Evolutionary conservation across 2,113 vertebrate species (phyloP).

Genomic region (Mesitornis unicolor): DNA sequence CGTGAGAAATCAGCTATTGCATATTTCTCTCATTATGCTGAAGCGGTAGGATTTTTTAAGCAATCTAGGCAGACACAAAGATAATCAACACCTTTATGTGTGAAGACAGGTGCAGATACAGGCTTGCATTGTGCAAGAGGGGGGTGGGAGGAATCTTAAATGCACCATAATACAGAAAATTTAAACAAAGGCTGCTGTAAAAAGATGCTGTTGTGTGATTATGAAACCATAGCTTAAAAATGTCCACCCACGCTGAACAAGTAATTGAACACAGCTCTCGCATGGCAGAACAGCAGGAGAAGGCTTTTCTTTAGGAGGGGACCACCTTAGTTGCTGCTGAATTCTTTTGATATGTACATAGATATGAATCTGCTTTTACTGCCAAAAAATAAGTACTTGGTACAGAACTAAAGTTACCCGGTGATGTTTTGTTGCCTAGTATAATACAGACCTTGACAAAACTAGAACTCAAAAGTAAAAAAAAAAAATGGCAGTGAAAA

Average conservation of each 20-base stretch:
- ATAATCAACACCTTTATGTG: not conserved
- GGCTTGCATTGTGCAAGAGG: not conserved
- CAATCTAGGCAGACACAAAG: not conserved
- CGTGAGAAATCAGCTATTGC: not conserved
- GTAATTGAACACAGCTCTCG: not conserved
- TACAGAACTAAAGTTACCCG: not conserved
- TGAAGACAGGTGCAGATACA: not conserved
- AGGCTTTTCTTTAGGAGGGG: not conserved
- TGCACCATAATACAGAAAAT: not conserved
- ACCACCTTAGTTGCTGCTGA: not conserved
- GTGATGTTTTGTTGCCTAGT: not conserved
- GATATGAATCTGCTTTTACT: not conserved
- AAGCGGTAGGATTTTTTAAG: not conserved
- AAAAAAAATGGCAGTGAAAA: not conserved
- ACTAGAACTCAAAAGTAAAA: not conserved
- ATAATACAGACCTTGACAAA: not conserved
- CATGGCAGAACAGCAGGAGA: not conserved
- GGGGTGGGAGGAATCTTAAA: not conserved
- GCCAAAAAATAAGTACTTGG: not conserved
- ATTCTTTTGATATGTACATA: not conserved
- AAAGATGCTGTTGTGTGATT: not conserved
- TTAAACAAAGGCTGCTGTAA: not conserved
- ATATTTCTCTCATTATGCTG: not conserved
- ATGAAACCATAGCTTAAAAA: not conserved
- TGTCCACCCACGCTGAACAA: not conserved